These are phyloP conservation scores for Catocala nupta DNA, from an alignment of 2,888 invertebrate genomes.

Conservation along the genomic window DNA sequence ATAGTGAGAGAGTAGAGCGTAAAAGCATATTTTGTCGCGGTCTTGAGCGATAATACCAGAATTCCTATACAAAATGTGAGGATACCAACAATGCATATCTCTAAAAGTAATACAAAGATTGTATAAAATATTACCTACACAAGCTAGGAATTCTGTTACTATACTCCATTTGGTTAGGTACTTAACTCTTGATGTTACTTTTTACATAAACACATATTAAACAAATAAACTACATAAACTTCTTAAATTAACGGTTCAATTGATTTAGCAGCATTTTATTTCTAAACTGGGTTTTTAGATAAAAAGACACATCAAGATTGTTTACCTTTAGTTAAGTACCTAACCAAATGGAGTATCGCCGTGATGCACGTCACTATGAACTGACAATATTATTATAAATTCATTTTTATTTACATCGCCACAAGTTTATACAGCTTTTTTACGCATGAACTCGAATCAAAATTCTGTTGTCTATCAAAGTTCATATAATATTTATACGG, in stretches of 20 bases:
- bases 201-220: too few species aligned
- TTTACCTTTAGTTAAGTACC: too few species aligned
- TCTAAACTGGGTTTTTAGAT: too few species aligned
- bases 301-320: too few species aligned
- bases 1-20: conserved; percentile 28
- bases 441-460: conserved; percentile 51
- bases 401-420: conserved; percentile 20
- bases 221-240: too few species aligned
- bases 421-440: conserved; percentile 35
- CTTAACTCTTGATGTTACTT: too few species aligned
- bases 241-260: too few species aligned
- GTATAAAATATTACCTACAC: conserved; percentile 50
- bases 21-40: conserved; percentile 26
- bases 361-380: conserved; percentile 26
- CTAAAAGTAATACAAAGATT: conserved; percentile 49
- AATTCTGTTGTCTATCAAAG: conserved; percentile 46
- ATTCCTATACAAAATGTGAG: conserved; percentile 51
- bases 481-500: conserved; percentile 39
- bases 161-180: too few species aligned
- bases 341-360: too few species aligned
- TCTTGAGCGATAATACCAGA: conserved; percentile 29
- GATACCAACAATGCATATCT: conserved; percentile 56
- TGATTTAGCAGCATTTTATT: too few species aligned
- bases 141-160: conserved; percentile 46
- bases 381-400: conserved; percentile 30